Percentiles rank a stretch among this genome's conserved stretches.
phyloP scores from a whole-genome alignment of 2,888 invertebrate species.

The Thymelicus sylvestris region DNA sequence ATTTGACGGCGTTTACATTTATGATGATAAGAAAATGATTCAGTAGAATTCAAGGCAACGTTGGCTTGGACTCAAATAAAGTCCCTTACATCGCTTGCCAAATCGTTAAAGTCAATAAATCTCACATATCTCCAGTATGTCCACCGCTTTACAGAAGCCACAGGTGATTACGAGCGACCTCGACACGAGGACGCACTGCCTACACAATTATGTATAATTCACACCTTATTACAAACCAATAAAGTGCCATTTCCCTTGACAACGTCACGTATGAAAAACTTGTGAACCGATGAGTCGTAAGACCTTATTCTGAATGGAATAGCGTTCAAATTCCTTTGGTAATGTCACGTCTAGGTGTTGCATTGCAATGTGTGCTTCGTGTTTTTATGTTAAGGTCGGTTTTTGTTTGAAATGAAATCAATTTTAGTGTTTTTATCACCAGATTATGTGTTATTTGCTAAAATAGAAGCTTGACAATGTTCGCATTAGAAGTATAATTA shows the following conservation, averaged over 20 bases:
- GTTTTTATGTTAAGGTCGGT: background rate
- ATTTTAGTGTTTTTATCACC: conserved; percentile 15
- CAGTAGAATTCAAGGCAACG: no score
- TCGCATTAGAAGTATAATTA: background rate
- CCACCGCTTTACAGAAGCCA: conserved; percentile 47
- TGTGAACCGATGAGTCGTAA: background rate
- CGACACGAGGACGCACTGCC: conserved; percentile 48
- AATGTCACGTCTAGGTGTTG: background rate
- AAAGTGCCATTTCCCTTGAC: conserved; percentile 45
- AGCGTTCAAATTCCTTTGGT: conserved; percentile 1
- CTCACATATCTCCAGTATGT: conserved; percentile 33
- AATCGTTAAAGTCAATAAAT: background rate
- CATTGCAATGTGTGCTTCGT: background rate
- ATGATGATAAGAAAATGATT: no score
- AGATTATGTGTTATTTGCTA: conserved; percentile 14
- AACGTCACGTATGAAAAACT: conserved; percentile 1
- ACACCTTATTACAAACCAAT: conserved; percentile 41
- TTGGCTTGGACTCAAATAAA: background rate
- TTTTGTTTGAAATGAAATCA: conserved; percentile 3
- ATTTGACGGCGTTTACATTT: no score
- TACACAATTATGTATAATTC: conserved; percentile 38
- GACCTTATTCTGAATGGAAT: background rate
- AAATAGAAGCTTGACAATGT: background rate
- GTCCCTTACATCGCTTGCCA: background rate
- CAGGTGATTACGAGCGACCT: conserved; percentile 54